Base-by-base conservation (phyloP, 1,140 invertebrate genomes). In the Sitophilus oryzae region DNA sequence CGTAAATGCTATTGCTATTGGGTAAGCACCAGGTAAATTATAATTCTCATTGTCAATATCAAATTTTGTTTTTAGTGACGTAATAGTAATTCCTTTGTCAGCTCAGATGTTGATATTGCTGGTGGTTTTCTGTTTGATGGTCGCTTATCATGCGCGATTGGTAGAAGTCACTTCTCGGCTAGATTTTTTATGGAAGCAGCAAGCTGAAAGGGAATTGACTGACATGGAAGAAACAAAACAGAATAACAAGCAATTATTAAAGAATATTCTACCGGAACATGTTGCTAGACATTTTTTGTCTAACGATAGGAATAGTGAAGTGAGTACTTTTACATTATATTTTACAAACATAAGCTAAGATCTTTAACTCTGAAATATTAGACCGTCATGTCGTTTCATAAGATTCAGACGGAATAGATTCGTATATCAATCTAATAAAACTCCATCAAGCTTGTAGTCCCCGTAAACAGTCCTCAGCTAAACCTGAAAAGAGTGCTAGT, bases 251-350 rank as follows among this genome's bases (percentile, higher is more conserved):
- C 88, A 92, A 63, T 74, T 93, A 0, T 71, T 92, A 36, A 88
- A 92, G 65, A 98, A 98, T 68, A 97, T 98, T 65, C 74, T 99
- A 15, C 96, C 96, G 0, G 89, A 93, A 71, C 94, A 97, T 71
- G 95, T 98, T 6, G 94, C 95, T 1, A 81, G 83, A 58, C 93
- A 96, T 70, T 98, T 98, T 74, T 80, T 98, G 22, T 76, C 82
- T n/a, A 76, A 83, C 72, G 78, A 89, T 71, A 74, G 82, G 63
- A 79, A 82, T 58, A 80, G 82, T 15, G 86, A 91, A 71, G 84
- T 88, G 67, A 72, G 19, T 25, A 25, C 16, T 20, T 23, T 2
- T 40, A 40, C 2, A 15, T 9, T 38, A 38, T 15, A 14, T 5
- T n/a, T n/a, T 14, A 38, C 36, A 8, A 9, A 38, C 16, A 8